Evolutionary conservation across 2,888 invertebrate genomes (phyloP).

Genomic region (Eulithis prunata): DNA sequence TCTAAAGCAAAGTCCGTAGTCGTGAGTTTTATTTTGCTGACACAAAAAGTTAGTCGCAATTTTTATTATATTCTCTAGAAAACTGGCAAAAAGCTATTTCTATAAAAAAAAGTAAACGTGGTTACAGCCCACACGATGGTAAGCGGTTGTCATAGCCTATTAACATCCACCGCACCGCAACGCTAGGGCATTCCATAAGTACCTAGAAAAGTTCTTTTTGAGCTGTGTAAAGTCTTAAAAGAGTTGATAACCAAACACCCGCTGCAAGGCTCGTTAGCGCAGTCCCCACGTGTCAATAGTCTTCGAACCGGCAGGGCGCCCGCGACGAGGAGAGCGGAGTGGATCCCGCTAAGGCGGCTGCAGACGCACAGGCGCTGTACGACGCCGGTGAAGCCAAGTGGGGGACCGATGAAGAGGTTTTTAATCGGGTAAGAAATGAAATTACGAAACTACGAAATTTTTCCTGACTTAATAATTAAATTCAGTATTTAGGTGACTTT

Average conservation of each 20-base stretch:
- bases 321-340: slow-evolving; percentile 86
- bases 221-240: not conserved
- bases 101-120: too few species aligned
- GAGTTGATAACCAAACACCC: slow-evolving; percentile 19
- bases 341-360: slow-evolving; percentile 87
- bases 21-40: too few species aligned
- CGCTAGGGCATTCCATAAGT: too few species aligned
- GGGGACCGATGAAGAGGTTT: slow-evolving; percentile 90
- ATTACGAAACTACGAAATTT: too few species aligned
- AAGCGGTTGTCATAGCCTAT: not conserved
- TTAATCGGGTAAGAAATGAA: slow-evolving; percentile 81
- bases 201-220: too few species aligned
- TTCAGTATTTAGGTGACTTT: not conserved
- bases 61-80: too few species aligned
- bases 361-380: slow-evolving; percentile 88
- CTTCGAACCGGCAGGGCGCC: slow-evolving; percentile 75
- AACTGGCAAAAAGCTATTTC: too few species aligned
- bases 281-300: slow-evolving; percentile 53
- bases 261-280: slow-evolving; percentile 47
- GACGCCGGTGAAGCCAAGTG: slow-evolving; percentile 89
- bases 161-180: too few species aligned
- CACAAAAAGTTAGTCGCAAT: too few species aligned
- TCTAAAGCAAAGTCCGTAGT: too few species aligned
- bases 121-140: not conserved
- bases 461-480: too few species aligned